Percentiles rank a stretch among this genome's conserved stretches.
phyloP scores from a whole-genome alignment of 2,797 vertebrate species.

The Chanos chanos region DNA sequence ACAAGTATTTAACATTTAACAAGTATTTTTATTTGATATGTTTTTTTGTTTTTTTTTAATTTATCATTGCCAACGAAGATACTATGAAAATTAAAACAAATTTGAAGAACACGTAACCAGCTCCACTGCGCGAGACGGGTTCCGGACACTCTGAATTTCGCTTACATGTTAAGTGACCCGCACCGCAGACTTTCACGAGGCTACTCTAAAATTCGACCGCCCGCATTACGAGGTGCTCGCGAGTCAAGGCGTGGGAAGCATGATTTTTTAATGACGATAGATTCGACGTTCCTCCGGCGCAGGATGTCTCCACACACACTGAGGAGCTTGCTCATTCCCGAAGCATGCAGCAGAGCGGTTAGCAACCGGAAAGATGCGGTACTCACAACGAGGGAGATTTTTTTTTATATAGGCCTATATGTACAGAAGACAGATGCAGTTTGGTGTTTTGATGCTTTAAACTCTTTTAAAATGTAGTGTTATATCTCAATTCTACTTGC shows the following conservation, averaged over 20 bases:
- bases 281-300: constrained; percentile 27
- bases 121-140: neutral
- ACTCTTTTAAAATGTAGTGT: too few relatives aligned
- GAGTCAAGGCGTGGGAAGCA: constrained; percentile 49
- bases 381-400: too few relatives aligned
- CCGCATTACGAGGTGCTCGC: constrained; percentile 36
- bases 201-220: constrained; percentile 35
- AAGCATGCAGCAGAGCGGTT: constrained; percentile 11
- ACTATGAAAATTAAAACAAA: too few relatives aligned
- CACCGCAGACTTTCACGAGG: constrained; percentile 25
- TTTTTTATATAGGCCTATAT: too few relatives aligned
- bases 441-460: too few relatives aligned
- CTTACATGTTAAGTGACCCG: constrained; percentile 29
- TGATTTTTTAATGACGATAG: constrained; percentile 47
- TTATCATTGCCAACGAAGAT: too few relatives aligned
- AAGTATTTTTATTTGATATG: too few relatives aligned
- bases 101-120: too few relatives aligned
- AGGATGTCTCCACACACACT: constrained; percentile 32
- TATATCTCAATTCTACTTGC: too few relatives aligned
- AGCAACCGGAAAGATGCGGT: constrained; percentile 11
- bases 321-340: constrained; percentile 23
- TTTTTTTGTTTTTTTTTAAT: too few relatives aligned
- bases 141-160: neutral
- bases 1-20: too few relatives aligned
- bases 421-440: too few relatives aligned